A percentile compares a stretch with the other conserved stretches of the same genome.
Evolutionary conservation across 2,113 vertebrate species (phyloP).

Genomic region (Pao palembangensis): DNA sequence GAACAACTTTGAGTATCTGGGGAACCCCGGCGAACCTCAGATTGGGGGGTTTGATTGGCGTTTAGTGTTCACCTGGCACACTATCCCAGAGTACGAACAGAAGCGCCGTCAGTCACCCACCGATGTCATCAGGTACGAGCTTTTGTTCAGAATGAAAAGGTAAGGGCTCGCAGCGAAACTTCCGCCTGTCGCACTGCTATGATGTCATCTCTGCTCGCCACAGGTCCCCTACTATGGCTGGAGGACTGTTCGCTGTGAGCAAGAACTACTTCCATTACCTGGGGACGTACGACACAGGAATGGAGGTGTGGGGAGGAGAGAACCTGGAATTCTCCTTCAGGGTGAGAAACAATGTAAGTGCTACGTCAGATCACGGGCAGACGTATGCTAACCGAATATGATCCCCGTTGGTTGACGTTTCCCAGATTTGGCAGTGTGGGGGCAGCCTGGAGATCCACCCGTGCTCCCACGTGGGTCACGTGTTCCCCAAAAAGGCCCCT

Average conservation of each 20-base stretch:
- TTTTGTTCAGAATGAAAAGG: background rate
- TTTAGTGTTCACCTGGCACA: conserved; percentile 93
- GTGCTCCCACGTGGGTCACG: conserved; percentile 94
- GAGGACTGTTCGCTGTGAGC: conserved; percentile 92
- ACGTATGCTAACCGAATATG: background rate
- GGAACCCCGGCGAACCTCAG: conserved; percentile 90
- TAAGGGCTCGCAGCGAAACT: too few relatives aligned
- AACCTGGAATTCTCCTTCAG: conserved; percentile 98
- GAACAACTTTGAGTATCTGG: conserved; percentile 95
- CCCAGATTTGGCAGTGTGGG: conserved; percentile 97
- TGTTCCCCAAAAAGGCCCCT: conserved; percentile 94
- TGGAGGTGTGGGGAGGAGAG: conserved; percentile 99
- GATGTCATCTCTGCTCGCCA: conserved; percentile 2
- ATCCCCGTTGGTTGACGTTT: conserved; percentile 3
- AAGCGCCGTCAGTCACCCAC: conserved; percentile 76
- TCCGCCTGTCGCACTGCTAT: too few relatives aligned
- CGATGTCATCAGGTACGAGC: conserved; percentile 88
- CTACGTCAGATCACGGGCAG: too few relatives aligned
- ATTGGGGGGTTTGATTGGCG: conserved; percentile 97
- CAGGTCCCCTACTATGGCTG: conserved; percentile 98
- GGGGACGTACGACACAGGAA: conserved; percentile 96
- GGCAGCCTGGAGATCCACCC: conserved; percentile 94
- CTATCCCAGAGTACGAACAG: conserved; percentile 83
- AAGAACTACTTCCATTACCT: conserved; percentile 94
- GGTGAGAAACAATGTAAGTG: conserved; percentile 71